These are phyloP conservation scores for Hyperoplus lanceolatus DNA, from an alignment of 2,797 vertebrate species.

Conservation along the genomic window DNA sequence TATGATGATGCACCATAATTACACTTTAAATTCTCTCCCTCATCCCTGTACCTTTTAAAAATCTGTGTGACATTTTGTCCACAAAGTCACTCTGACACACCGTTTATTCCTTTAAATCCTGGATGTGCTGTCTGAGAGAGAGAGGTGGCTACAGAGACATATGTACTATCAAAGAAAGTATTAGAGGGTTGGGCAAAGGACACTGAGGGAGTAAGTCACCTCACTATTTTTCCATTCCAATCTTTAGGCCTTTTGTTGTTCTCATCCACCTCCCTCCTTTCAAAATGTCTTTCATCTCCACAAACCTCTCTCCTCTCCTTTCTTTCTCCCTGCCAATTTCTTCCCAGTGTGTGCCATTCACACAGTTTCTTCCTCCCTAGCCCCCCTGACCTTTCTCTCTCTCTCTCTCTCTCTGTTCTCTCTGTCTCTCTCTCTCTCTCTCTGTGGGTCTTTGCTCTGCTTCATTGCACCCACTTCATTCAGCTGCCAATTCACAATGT, in stretches of 20 bases:
- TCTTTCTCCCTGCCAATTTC: constrained; percentile 60
- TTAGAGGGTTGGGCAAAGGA: neutral
- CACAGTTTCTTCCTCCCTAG: constrained; percentile 60
- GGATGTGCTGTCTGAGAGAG: constrained; percentile 4
- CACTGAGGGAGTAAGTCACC: constrained; percentile 35
- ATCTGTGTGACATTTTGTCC: neutral
- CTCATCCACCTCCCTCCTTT: constrained; percentile 43
- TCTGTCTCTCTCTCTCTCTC: constrained; percentile 25
- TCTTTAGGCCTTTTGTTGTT: constrained; percentile 44
- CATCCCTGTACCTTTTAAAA: too few species aligned
- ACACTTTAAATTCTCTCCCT: too few species aligned
- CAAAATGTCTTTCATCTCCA: constrained; percentile 56
- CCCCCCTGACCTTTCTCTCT: constrained; percentile 73
- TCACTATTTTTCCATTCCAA: constrained; percentile 48
- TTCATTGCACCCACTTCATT: constrained; percentile 63
- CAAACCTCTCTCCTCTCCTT: constrained; percentile 36
- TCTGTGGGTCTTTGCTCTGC: constrained; percentile 51
- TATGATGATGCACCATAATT: too few species aligned
- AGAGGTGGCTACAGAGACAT: constrained; percentile 17
- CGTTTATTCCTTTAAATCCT: neutral
- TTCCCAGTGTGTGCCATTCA: constrained; percentile 58
- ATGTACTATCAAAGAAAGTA: constrained; percentile 26
- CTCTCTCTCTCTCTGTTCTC: constrained; percentile 21
- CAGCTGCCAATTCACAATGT: constrained; percentile 66
- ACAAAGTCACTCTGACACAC: neutral